Base-by-base conservation (phyloP, 1,140 invertebrate genomes). In the Cotesia vestalis region DNA sequence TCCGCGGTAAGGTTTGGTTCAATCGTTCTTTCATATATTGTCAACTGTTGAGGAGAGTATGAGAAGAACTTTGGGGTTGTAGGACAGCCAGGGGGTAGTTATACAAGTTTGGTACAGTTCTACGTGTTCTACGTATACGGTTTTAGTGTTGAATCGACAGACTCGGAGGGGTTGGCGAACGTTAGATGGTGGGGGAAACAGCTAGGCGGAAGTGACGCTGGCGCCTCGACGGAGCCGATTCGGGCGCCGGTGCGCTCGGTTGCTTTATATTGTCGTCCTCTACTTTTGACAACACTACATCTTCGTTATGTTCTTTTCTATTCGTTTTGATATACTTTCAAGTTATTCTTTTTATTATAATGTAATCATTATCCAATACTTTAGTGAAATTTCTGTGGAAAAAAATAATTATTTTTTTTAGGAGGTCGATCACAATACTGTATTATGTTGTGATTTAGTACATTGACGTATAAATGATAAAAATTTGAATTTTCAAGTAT, bases 141-240 rank as follows among this genome's bases (percentile, higher is more conserved):
- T 68, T 62, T 64, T 59, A 71, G 14, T 66, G 63, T 72, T 72
- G 64, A 72, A 72, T 72, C 71, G 64, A 66, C 53, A 67, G 70
- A 72, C 62, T 66, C 62, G 62, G 62, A 14, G 20, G 62, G 53
- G 74, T 74, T 70, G 74, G 55, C 14, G 76, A 63, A 73, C 71
- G 73, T 14, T 62, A 62, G n/a, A 62, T 6, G 27, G 67, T 75
- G 75, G 76, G 66, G 66, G 73, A 75, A 78, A 76, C 71, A 77
- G 75, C 72, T 77, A 77, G 78, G 80, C 84, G 85, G 85, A 86
- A 86, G 84, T 83, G 83, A 86, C 81, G 84, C 83, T 84, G 85
- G 85, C 85, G 85, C 84, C 85, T 85, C 84, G 82, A 79, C 83
- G 85, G 85, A 86, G 85, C 85, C 85, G 80, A 69, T 67, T 70